phyloP scores from a whole-genome alignment of 2,113 vertebrate species.

The Dinomys branickii region DNA sequence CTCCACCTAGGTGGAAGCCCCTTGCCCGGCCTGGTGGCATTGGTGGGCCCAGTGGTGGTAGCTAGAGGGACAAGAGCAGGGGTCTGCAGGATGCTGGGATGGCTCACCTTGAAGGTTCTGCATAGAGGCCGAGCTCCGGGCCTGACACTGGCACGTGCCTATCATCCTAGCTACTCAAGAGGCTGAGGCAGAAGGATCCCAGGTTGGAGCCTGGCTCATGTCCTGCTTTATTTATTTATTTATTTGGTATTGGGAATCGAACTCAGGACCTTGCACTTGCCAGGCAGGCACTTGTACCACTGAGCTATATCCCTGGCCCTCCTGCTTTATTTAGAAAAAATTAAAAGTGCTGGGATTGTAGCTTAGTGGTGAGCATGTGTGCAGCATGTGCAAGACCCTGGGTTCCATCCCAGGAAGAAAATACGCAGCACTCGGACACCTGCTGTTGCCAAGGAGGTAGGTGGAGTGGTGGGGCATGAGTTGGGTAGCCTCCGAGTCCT shows the following conservation, averaged over 20 bases:
- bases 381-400: not conserved
- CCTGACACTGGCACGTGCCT: not conserved
- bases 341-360: not conserved
- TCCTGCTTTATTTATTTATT: not conserved
- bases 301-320: too few relatives aligned
- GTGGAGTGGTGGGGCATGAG: not conserved
- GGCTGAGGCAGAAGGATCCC: not conserved
- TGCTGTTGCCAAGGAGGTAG: not conserved
- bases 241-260: too few relatives aligned
- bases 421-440: not conserved
- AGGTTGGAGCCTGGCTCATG: not conserved
- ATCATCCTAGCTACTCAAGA: not conserved
- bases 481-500: not conserved
- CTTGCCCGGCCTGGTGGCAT: too few relatives aligned
- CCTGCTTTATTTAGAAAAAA: not conserved
- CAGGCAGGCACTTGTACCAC: too few relatives aligned
- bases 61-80: accelerated
- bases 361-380: not conserved
- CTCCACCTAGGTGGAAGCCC: too few relatives aligned
- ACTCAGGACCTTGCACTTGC: too few relatives aligned
- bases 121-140: too few relatives aligned
- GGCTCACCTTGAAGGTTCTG: not conserved
- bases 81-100: not conserved
- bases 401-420: not conserved
- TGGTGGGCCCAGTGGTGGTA: not conserved